Evolutionary conservation across 2,888 invertebrate species (phyloP).

Genomic region (Aplocera efformata): DNA sequence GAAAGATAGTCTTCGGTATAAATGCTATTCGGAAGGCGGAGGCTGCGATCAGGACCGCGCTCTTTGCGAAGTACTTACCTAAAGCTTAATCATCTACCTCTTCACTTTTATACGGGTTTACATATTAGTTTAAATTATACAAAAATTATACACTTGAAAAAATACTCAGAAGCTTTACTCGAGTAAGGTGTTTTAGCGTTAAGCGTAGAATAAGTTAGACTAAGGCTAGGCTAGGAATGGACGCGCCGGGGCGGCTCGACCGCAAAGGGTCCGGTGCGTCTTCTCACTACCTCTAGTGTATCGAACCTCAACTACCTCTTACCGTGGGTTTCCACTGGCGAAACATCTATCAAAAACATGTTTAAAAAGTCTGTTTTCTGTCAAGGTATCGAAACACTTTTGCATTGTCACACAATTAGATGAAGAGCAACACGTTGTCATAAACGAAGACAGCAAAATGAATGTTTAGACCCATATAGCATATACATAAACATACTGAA

Average conservation of each 20-base stretch:
- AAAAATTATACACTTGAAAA: constrained; percentile 71
- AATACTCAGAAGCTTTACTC: constrained; percentile 81
- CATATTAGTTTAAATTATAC: constrained; percentile 80
- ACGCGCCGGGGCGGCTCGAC: constrained; percentile 64
- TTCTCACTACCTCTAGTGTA: constrained; percentile 58
- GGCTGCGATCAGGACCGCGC: constrained; percentile 53
- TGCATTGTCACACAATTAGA: no score
- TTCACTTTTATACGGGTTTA: constrained; percentile 81
- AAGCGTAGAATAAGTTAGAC: constrained; percentile 27
- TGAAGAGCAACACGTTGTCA: no score
- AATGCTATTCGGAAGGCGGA: constrained; percentile 31
- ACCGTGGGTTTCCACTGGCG: no score
- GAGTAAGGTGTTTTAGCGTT: constrained; percentile 71
- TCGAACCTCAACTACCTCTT: constrained; percentile 77
- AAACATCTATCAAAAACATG: no score
- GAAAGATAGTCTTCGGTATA: constrained; percentile 35
- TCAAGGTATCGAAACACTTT: no score
- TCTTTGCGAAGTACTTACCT: constrained; percentile 74
- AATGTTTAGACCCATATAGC: no score
- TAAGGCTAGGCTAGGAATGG: constrained; percentile 26
- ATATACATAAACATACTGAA: no score
- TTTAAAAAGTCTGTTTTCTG: no score
- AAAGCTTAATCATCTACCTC: constrained; percentile 79
- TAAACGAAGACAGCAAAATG: no score
- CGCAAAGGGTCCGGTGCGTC: constrained; percentile 74